phyloP scores from a whole-genome alignment of 2,797 vertebrate species.

The Falco cherrug region DNA sequence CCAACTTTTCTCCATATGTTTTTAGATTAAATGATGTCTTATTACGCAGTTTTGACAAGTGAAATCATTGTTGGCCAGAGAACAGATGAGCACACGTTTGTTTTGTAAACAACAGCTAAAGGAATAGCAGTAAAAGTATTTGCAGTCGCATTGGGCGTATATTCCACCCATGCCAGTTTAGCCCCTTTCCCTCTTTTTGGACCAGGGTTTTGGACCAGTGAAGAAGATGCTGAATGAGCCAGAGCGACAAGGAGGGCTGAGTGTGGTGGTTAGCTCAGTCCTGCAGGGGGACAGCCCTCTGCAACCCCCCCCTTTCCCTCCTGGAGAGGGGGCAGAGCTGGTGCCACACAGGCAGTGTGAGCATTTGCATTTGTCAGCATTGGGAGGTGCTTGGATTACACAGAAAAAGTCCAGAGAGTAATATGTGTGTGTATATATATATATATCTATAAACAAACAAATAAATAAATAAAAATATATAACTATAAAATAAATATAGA shows the following conservation, averaged over 20 bases:
- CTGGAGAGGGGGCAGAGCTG: no score
- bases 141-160: background rate
- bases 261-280: no score
- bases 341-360: background rate
- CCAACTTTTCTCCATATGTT: background rate
- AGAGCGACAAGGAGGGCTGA: background rate
- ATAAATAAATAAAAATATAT: no score
- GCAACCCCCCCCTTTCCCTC: no score
- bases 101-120: background rate
- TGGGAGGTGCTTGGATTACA: background rate
- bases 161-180: fast-evolving
- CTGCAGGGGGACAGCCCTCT: background rate
- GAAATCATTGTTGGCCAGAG: background rate
- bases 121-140: background rate
- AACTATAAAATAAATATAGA: no score
- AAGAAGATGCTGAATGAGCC: background rate
- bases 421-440: no score
- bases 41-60: background rate
- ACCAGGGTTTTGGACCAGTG: background rate
- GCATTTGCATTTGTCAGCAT: fast-evolving
- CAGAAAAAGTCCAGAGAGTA: background rate
- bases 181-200: fast-evolving
- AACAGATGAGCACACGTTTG: background rate
- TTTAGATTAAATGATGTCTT: background rate
- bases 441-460: no score